phyloP scores from a whole-genome alignment of 2,113 vertebrate genomes.

The Serilophus lunatus region DNA sequence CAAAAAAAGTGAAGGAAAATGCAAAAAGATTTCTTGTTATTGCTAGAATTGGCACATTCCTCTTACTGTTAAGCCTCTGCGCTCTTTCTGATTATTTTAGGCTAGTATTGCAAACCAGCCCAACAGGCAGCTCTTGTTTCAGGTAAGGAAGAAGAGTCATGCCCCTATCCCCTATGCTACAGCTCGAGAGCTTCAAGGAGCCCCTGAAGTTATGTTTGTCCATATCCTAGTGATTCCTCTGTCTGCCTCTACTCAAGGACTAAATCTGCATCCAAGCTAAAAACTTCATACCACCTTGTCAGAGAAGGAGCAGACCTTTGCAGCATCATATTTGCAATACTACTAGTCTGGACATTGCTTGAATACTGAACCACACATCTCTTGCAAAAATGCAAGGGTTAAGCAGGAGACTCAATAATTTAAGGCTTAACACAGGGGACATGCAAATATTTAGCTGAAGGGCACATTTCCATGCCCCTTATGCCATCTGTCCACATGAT shows the following conservation, averaged over 20 bases:
- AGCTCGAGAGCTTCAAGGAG: not conserved
- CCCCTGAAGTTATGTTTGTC: not conserved
- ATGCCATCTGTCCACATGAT: not conserved
- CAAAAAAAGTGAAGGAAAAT: not conserved
- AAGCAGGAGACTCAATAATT: not conserved
- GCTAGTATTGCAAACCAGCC: not conserved
- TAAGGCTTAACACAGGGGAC: not conserved
- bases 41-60: not conserved
- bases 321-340: not conserved
- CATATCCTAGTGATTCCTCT: rapidly evolving
- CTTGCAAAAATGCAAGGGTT: not conserved
- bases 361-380: not conserved
- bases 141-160: not conserved
- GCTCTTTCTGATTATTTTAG: not conserved
- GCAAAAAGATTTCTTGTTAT: not conserved
- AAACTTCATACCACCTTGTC: not conserved
- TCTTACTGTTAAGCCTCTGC: not conserved
- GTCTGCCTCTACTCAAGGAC: not conserved
- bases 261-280: not conserved
- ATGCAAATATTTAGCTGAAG: conserved; percentile 21
- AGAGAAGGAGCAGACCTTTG: not conserved
- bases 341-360: not conserved
- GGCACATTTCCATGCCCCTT: not conserved
- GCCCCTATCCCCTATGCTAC: not conserved
- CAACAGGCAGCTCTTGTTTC: not conserved